These are phyloP conservation scores for Triplophysa yarkandensis DNA, from an alignment of 2,797 vertebrate species.

Conservation along the genomic window DNA sequence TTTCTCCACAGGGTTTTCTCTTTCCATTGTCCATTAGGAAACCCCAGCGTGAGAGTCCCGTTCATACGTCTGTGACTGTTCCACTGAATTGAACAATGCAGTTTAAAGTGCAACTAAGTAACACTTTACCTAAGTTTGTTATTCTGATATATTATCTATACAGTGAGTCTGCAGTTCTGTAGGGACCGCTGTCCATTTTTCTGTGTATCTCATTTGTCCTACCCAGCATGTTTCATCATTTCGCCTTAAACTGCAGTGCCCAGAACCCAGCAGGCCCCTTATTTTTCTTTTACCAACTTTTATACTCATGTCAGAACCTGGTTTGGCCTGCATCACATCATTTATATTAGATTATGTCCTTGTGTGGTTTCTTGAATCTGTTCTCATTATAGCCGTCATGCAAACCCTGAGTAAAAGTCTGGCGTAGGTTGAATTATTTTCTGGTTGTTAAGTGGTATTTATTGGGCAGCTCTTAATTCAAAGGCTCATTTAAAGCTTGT, in stretches of 20 bases:
- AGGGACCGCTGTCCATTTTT: conserved; percentile 22
- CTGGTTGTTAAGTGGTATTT: conserved; percentile 35
- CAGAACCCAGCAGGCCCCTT: conserved; percentile 16
- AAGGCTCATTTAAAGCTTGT: conserved; percentile 51
- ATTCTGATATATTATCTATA: conserved; percentile 10
- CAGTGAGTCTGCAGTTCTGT: conserved; percentile 17
- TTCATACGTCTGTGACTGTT: conserved; percentile 26
- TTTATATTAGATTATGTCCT: conserved; percentile 43
- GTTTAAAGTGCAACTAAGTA: conserved; percentile 36
- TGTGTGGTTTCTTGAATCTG: conserved; percentile 36
- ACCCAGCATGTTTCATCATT: conserved; percentile 40
- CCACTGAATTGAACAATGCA: conserved; percentile 30
- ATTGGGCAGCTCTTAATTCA: conserved; percentile 40
- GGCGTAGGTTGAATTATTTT: conserved; percentile 5
- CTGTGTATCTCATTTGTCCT: conserved; percentile 31
- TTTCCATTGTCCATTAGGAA: conserved; percentile 29
- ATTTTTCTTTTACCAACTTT: conserved; percentile 22
- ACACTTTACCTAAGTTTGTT: conserved; percentile 37
- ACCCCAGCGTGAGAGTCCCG: conserved; percentile 32
- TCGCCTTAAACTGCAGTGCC: conserved; percentile 17
- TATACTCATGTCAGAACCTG: conserved; percentile 12
- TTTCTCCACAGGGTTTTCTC: conserved; percentile 42
- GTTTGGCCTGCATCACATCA: conserved; percentile 23
- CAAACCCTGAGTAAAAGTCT: conserved; percentile 46
- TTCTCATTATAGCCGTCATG: conserved; percentile 37